A percentile compares a stretch with the other conserved stretches of the same genome.
These are phyloP conservation scores for Falco peregrinus DNA, from an alignment of 2,797 vertebrate species.

Conservation along the genomic window DNA sequence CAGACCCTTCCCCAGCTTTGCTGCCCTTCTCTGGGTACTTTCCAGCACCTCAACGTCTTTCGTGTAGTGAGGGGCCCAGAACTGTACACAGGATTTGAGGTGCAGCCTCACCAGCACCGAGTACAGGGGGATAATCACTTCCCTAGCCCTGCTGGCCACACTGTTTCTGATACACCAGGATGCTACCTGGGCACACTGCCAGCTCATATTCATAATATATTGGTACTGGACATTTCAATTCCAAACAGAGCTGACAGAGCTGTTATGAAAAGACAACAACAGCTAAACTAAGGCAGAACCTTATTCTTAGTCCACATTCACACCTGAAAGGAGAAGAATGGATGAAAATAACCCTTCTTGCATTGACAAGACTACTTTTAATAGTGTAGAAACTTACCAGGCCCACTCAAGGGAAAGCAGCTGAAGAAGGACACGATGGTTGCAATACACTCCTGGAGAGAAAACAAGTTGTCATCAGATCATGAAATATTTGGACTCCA, in stretches of 20 bases:
- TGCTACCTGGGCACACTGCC: not conserved
- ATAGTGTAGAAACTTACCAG: conserved; percentile 33
- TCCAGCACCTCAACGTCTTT: not conserved
- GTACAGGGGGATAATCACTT: not conserved
- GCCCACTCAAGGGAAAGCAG: conserved; percentile 17
- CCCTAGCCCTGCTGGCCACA: not conserved
- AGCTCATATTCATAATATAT: not conserved
- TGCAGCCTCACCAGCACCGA: fast-evolving
- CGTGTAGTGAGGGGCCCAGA: not conserved
- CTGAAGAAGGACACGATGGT: conserved; percentile 14
- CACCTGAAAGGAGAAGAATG: not conserved
- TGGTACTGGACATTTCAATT: not conserved
- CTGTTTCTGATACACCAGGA: not conserved
- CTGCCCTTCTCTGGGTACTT: not conserved
- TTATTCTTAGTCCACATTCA: not conserved
- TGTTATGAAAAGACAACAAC: not conserved
- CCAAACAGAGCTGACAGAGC: not conserved
- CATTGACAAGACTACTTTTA: not conserved
- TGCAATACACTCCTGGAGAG: not conserved
- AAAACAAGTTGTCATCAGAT: conserved; percentile 14
- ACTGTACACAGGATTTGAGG: not conserved
- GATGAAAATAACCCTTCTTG: not conserved
- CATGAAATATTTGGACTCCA: not conserved
- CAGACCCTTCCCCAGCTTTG: not conserved
- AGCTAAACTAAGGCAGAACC: not conserved